phyloP scores from a whole-genome alignment of 2,888 invertebrate genomes.

The Rapana venosa region DNA sequence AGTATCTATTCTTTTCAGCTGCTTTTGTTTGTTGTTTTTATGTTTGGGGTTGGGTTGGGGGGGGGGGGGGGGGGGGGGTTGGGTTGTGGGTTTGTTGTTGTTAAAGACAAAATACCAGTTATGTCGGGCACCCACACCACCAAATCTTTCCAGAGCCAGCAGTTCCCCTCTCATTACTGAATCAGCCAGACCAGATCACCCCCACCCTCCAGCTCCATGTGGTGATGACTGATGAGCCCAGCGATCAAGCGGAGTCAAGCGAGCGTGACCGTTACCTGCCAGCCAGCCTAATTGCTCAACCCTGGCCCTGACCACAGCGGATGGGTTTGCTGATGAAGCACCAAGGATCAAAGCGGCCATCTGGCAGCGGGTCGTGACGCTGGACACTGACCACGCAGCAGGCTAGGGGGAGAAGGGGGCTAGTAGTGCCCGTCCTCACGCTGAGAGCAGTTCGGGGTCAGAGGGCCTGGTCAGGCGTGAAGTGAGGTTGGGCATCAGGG shows the following conservation, averaged over 20 bases:
- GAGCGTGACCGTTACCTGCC: not conserved
- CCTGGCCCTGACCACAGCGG: not conserved
- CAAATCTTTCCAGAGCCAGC: too few relatives aligned
- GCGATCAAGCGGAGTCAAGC: not conserved
- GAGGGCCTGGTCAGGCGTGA: not conserved
- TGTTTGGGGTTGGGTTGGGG: not conserved
- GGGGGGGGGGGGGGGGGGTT: not conserved
- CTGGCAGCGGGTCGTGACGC: not conserved
- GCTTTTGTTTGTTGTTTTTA: too few relatives aligned
- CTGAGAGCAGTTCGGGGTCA: not conserved
- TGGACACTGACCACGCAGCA: not conserved
- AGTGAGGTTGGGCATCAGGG: too few relatives aligned
- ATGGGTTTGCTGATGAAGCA: not conserved
- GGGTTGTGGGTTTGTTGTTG: not conserved
- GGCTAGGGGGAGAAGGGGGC: too few relatives aligned
- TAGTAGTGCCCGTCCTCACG: too few relatives aligned
- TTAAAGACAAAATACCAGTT: too few relatives aligned
- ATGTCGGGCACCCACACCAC: too few relatives aligned
- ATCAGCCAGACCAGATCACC: too few relatives aligned
- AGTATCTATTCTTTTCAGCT: too few relatives aligned
- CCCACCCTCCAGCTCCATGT: not conserved
- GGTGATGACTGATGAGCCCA: not conserved
- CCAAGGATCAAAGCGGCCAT: conserved; percentile 1
- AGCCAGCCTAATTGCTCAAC: not conserved
- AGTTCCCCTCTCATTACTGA: too few relatives aligned